phyloP scores from a whole-genome alignment of 1,140 invertebrate species.

The Archegozetes longisetosus region DNA sequence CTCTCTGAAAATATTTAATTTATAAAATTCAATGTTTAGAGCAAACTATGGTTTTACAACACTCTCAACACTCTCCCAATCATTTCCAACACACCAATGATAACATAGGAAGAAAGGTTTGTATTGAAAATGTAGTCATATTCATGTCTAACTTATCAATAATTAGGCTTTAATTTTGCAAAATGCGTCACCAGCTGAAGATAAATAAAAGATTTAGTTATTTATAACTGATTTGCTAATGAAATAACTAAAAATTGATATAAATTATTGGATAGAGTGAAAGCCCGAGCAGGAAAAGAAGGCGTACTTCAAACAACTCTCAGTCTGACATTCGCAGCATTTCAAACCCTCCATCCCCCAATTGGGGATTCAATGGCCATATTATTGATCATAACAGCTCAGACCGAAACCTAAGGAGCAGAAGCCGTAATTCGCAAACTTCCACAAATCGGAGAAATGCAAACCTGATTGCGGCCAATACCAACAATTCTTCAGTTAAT shows the following conservation, averaged over 20 bases:
- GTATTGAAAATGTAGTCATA: not conserved
- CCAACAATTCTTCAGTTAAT: not conserved
- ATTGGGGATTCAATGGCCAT: not conserved
- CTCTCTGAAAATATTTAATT: no score
- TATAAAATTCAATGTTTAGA: no score
- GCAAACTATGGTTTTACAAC: not conserved
- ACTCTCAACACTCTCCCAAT: not conserved
- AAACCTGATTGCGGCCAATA: not conserved
- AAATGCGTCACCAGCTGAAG: not conserved
- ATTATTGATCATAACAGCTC: not conserved
- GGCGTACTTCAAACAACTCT: not conserved
- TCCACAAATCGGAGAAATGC: not conserved
- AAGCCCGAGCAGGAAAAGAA: not conserved
- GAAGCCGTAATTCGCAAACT: not conserved
- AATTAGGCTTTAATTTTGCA: not conserved
- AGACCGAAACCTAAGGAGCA: not conserved
- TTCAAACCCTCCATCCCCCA: not conserved
- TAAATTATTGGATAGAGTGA: not conserved
- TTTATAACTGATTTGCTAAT: no score
- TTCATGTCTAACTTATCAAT: not conserved
- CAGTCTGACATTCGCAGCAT: no score
- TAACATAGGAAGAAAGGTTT: not conserved
- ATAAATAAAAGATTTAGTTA: not conserved
- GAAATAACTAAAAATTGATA: no score
- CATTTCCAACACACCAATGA: not conserved